These are phyloP conservation scores for Phthorimaea operculella DNA, from an alignment of 1,140 invertebrate species.

Conservation along the genomic window DNA sequence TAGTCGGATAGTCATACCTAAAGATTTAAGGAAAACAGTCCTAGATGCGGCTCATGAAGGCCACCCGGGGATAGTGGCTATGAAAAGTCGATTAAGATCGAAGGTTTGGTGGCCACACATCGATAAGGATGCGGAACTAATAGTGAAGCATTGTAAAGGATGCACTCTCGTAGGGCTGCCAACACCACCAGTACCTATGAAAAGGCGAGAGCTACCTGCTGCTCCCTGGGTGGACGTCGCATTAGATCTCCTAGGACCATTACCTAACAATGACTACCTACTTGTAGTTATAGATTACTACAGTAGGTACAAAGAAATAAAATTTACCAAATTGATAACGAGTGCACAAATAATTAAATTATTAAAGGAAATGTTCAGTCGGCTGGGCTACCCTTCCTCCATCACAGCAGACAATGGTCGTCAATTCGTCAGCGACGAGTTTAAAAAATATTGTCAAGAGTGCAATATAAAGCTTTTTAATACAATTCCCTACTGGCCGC, in stretches of 20 bases:
- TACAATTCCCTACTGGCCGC: slow-evolving; percentile 3
- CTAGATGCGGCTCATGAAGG: slow-evolving; percentile 4
- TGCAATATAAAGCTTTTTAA: slow-evolving; percentile 4
- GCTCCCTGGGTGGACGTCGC: slow-evolving; percentile 4
- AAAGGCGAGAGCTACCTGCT: not conserved
- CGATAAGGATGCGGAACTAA: slow-evolving; percentile 1
- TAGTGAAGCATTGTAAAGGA: slow-evolving; percentile 3
- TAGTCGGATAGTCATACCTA: slow-evolving; percentile 1
- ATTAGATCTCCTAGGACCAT: not conserved
- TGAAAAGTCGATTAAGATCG: slow-evolving; percentile 4
- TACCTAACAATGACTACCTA: not conserved
- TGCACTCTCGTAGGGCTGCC: slow-evolving; percentile 2
- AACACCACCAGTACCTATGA: not conserved
- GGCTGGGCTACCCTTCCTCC: not conserved
- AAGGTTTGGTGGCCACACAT: slow-evolving; percentile 4
- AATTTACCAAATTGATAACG: not conserved
- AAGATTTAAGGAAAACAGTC: not conserved
- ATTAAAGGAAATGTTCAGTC: slow-evolving; percentile 4
- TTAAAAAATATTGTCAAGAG: not conserved
- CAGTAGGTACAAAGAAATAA: slow-evolving; percentile 4
- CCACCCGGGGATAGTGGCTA: slow-evolving; percentile 4
- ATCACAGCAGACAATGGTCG: slow-evolving; percentile 2
- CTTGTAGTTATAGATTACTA: slow-evolving; percentile 3
- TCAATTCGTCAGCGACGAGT: slow-evolving; percentile 4
- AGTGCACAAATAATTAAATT: slow-evolving; percentile 2